Evolutionary conservation across 1,140 invertebrate species (phyloP), one percentile per base, ranked within the genome.

Genomic region (Centruroides vittatus): DNA sequence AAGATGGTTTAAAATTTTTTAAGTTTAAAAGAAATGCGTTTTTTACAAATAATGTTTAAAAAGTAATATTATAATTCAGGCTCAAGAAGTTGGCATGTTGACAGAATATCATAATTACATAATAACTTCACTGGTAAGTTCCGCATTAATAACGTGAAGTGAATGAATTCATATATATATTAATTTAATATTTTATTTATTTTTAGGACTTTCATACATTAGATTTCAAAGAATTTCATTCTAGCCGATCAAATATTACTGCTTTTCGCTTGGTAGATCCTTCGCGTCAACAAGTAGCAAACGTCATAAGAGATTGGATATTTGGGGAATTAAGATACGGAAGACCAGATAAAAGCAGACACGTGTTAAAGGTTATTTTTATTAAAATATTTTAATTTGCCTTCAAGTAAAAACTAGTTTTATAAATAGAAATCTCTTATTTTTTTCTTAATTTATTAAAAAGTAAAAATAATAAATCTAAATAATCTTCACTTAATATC

Each of bases 261-360:
- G 69, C 66, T 0, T 63, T 69, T 11, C 49, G 67, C n/a, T 60
- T 94, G 60, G 82, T 92, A 3, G 85, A 91, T 73, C 86, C 86
- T 1, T 82, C 85, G 59, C 81, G 81, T 60, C 78, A 86, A 91
- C 65, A 86, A 85, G 57, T 84, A 85, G 34, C 85, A 83, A 23
- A 67, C 11, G 62, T 59, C 10, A 46, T 58, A 10, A 41, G 57
- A 23, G 53, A 46, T 2, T 59, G 56, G 59, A 53, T 46, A 34
- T 64, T 61, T 49, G 63, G 60, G 0, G 55, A 47, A 12, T n/a
- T 56, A 2, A 54, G 63, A 3, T 60, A 61, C 47, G 63, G 60
- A 58, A 61, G 59, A 13, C 51, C 51, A 5, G 51, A 53, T 36
- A 23, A 36, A 23, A 23, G 23, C 7, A 5, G 23, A 23, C 51